Percentiles rank a stretch among this genome's conserved stretches.
Evolutionary conservation across 2,797 vertebrate genomes (phyloP).

Genomic region (Urophycis tenuis): DNA sequence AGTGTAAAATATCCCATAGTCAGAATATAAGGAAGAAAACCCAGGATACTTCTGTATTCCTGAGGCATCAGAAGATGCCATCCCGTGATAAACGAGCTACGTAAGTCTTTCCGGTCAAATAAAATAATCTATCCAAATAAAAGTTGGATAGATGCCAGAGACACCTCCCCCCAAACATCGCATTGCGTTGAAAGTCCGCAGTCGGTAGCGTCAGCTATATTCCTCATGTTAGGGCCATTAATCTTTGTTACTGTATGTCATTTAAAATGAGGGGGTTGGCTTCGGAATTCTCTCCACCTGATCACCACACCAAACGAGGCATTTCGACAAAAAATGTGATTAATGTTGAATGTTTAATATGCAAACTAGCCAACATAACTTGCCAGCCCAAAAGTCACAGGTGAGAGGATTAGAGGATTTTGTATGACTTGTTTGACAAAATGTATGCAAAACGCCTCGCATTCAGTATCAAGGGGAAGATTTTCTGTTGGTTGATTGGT

Average conservation of each 20-base stretch:
- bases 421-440: slow-evolving; percentile 54
- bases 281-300: slow-evolving; percentile 26
- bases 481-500: slow-evolving; percentile 1
- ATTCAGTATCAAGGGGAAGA: slow-evolving; percentile 45
- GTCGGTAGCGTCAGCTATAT: slow-evolving; percentile 26
- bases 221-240: slow-evolving; percentile 42
- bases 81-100: slow-evolving; percentile 39
- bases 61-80: slow-evolving; percentile 23
- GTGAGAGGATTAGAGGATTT: slow-evolving; percentile 62
- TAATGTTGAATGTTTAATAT: slow-evolving; percentile 29
- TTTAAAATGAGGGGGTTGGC: slow-evolving; percentile 19
- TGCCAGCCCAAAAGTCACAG: not conserved
- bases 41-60: slow-evolving; percentile 29
- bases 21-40: slow-evolving; percentile 30
- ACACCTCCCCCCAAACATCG: slow-evolving; percentile 30
- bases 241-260: slow-evolving; percentile 46
- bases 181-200: slow-evolving; percentile 30
- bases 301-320: slow-evolving; percentile 16
- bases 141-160: slow-evolving; percentile 27
- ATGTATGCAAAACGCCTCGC: slow-evolving; percentile 51
- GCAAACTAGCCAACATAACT: slow-evolving; percentile 15
- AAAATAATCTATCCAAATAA: no score
- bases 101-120: slow-evolving; percentile 14
- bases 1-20: no score
- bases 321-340: slow-evolving; percentile 17